These are phyloP conservation scores for Phania funesta DNA, from an alignment of 2,888 invertebrate genomes.

Conservation along the genomic window DNA sequence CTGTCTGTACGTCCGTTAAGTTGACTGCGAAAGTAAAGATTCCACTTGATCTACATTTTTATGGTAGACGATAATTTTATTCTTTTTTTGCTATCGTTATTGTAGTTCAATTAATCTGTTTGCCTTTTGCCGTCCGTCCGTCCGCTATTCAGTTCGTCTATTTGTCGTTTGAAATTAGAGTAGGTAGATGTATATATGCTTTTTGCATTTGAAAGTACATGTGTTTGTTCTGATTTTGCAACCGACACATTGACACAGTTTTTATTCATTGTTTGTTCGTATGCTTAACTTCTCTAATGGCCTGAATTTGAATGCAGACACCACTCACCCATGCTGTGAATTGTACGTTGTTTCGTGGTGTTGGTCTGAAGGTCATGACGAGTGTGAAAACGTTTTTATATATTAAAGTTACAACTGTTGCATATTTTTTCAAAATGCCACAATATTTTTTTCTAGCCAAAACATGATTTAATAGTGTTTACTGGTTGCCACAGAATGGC, in stretches of 20 bases:
- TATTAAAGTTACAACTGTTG: constrained; percentile 3
- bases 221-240: constrained; percentile 29
- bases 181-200: not conserved
- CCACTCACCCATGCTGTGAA: constrained; percentile 18
- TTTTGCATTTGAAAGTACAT: not conserved
- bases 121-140: constrained; percentile 11
- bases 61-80: constrained; percentile 42
- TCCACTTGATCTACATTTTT: constrained; percentile 64
- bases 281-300: constrained; percentile 57
- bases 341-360: not conserved
- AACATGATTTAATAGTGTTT: constrained; percentile 36
- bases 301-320: constrained; percentile 52
- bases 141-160: constrained; percentile 11
- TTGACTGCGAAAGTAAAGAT: constrained; percentile 64
- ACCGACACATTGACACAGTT: constrained; percentile 65
- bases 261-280: constrained; percentile 42
- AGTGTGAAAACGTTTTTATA: not conserved
- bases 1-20: constrained; percentile 57
- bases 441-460: not conserved
- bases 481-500: not conserved
- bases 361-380: constrained; percentile 43
- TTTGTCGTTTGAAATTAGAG: constrained; percentile 27
- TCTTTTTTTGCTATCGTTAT: constrained; percentile 18
- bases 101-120: constrained; percentile 21
- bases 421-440: not conserved